Evolutionary conservation across 2,113 vertebrate species (phyloP).

Genomic region (Platanista minor): DNA sequence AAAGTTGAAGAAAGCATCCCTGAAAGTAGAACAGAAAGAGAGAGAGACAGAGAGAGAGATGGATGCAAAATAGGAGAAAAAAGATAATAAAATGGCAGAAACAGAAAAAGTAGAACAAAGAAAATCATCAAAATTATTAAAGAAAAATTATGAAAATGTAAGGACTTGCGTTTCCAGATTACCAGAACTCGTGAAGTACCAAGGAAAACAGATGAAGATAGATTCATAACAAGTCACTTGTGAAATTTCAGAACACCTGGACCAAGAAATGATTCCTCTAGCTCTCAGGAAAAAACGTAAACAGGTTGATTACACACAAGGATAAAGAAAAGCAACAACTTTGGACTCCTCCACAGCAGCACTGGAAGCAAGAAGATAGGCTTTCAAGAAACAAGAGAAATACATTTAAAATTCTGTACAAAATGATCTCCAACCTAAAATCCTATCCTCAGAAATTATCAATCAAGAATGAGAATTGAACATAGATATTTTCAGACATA

Average conservation of each 20-base stretch:
- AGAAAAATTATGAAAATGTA: conserved; percentile 1
- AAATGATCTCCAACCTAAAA: neutral
- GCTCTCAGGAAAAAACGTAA: neutral
- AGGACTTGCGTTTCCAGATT: neutral
- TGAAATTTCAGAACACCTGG: neutral
- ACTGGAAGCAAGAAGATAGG: neutral
- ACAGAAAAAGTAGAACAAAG: neutral
- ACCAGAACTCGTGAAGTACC: neutral
- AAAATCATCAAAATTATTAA: conserved; percentile 13
- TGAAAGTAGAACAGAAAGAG: neutral
- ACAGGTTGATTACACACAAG: neutral
- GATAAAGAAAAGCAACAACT: neutral
- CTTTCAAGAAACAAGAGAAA: neutral
- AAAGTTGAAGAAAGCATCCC: neutral
- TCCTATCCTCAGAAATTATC: neutral
- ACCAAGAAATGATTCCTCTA: neutral
- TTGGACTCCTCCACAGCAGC: neutral
- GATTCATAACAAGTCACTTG: neutral
- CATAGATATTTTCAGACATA: neutral
- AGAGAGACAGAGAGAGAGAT: neutral
- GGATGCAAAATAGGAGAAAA: neutral
- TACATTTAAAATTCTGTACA: neutral
- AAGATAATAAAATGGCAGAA: neutral
- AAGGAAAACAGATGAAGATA: neutral
- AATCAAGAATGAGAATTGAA: neutral